Evolutionary conservation across 1,140 invertebrate species (phyloP).

Genomic region (Drosophila nigrodunni): DNA sequence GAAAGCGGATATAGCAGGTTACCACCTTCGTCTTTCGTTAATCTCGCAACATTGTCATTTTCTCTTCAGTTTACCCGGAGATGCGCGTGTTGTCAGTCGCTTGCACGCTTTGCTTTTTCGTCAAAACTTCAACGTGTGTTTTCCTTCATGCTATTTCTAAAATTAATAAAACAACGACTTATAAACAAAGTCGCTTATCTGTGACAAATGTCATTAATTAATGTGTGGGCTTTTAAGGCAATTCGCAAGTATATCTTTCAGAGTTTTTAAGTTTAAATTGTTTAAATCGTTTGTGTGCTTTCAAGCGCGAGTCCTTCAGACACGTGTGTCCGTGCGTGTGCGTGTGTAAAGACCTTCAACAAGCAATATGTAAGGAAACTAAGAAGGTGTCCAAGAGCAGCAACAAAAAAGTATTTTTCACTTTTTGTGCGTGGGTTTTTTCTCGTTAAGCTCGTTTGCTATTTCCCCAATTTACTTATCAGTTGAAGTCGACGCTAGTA

Average conservation of each 20-base stretch:
- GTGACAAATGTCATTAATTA: neutral
- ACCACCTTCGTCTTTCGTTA: constrained; percentile 11
- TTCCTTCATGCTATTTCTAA: constrained; percentile 62
- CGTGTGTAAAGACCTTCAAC: constrained; percentile 62
- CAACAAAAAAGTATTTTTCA: constrained; percentile 12
- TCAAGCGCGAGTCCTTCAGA: constrained; percentile 28
- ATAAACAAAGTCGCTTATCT: constrained; percentile 8
- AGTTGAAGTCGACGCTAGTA: constrained; percentile 21
- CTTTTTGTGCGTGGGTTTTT: constrained; percentile 12
- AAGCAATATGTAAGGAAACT: constrained; percentile 71
- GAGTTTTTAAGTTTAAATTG: neutral
- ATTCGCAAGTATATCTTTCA: neutral
- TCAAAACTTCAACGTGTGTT: constrained; percentile 38
- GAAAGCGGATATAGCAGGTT: constrained; percentile 12
- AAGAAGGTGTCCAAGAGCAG: constrained; percentile 60
- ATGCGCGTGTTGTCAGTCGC: constrained; percentile 56
- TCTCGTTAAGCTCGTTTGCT: constrained; percentile 14
- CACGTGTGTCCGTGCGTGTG: constrained; percentile 16
- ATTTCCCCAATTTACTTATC: constrained; percentile 28
- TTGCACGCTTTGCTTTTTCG: constrained; percentile 16
- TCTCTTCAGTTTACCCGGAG: constrained; percentile 56
- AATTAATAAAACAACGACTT: constrained; percentile 14
- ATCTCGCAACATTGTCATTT: constrained; percentile 10
- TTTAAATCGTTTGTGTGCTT: constrained; percentile 18
- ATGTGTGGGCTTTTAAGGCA: neutral